Evolutionary conservation across 2,888 invertebrate genomes (phyloP).

Genomic region (Hirtodrosophila histrioides): DNA sequence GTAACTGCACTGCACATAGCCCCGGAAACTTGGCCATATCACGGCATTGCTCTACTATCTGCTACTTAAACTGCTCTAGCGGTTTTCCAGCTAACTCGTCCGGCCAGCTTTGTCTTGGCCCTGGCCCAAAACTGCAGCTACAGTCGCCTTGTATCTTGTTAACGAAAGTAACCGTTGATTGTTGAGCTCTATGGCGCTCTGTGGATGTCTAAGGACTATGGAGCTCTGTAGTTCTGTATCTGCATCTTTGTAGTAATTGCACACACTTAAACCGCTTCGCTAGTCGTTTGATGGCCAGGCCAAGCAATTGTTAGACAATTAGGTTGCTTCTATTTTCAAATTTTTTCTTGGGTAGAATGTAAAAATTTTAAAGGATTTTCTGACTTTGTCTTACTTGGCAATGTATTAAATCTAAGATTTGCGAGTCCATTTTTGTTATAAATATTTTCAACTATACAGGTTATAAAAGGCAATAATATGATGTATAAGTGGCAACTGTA

Average conservation of each 20-base stretch:
- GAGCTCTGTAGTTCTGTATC: constrained; percentile 44
- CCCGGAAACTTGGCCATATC: constrained; percentile 59
- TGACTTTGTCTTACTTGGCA: no score
- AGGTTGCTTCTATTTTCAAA: constrained; percentile 45
- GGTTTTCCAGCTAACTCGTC: constrained; percentile 18
- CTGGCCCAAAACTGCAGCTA: constrained; percentile 32
- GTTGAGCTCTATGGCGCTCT: constrained; percentile 8
- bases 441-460: no score
- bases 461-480: no score
- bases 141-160: constrained; percentile 48
- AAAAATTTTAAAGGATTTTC: constrained; percentile 1
- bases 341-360: neutral
- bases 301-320: constrained; percentile 75
- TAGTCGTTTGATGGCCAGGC: constrained; percentile 61
- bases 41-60: constrained; percentile 18
- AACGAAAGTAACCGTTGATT: constrained; percentile 47
- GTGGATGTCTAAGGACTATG: constrained; percentile 11
- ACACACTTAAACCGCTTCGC: constrained; percentile 76
- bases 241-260: constrained; percentile 72
- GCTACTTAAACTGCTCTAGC: constrained; percentile 29
- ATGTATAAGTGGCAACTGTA: no score
- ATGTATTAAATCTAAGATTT: no score
- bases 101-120: constrained; percentile 40
- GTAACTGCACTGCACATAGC: constrained; percentile 44
- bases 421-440: no score